Base-by-base conservation (phyloP, 1,140 invertebrate species). In the Achatina immaculata region DNA sequence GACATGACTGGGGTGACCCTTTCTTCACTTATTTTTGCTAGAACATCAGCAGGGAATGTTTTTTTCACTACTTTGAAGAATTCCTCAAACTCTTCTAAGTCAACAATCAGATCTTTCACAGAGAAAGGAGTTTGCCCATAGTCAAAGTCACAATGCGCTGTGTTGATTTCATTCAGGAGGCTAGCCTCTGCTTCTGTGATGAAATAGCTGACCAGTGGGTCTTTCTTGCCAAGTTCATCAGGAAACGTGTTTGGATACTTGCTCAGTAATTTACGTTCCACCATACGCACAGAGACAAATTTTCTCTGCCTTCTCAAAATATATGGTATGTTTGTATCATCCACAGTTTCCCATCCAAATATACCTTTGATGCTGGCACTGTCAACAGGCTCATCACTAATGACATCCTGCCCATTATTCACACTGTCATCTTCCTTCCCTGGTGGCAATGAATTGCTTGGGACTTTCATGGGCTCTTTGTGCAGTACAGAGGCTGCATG, bases 141-240 rank as follows among this genome's bases (percentile, higher is more conserved):
- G 85, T 96, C 94, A 83, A 93, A 94, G 86, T 97, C 96, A 93
- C 96, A 97, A 88, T 99, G 97, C 90, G 95, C 95, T 43, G 94
- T 92, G 92, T 98, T 99, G 82, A 99, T 98, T 90, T 98, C 97
- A 89, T 97, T 97, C 38, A 98, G 93, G 24, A 98, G 92, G 82
- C 95, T 94, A 68, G 96, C 95, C 92, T 99, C 97, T 3, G 94
- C 94, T 83, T 96, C 95, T 9, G 96, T 98, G 78, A 98, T 97
- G 90, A 96, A 98, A 90, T 97, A 97, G 92, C 96, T 97, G 79
- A 95, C 94, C 76, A 99, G 77, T 2, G 89, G 90, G 43, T 88
- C 86, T 69, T 88, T 86, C 62, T 89, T 86, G 9, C 87, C 87
- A 7, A 89, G 81, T 75, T 90, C 87, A 81, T 91, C 88, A 24